Evolutionary conservation across 2,113 vertebrate species (phyloP).

Genomic region (Hemicordylus capensis): DNA sequence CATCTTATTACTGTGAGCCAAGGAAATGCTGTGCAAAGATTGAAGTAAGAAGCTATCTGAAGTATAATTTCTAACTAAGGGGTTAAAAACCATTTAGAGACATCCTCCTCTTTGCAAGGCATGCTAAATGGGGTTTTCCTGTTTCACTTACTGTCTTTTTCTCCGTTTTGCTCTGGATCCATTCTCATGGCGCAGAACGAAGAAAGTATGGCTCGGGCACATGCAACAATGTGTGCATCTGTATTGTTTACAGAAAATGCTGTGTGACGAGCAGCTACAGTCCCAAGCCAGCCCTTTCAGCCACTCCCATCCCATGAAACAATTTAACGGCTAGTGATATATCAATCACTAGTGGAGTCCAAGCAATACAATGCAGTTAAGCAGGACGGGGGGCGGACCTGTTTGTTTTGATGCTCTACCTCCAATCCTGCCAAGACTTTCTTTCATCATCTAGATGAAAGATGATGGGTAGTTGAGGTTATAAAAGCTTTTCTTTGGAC

Average conservation of each 20-base stretch:
- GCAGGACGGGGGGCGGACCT: too few species aligned
- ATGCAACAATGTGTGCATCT: not conserved
- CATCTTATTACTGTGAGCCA: accelerated
- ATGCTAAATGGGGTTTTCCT: accelerated
- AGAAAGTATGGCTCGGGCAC: not conserved
- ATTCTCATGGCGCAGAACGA: slow-evolving; percentile 25
- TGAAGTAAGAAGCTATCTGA: not conserved
- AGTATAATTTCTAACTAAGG: not conserved
- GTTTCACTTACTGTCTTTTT: slow-evolving; percentile 56
- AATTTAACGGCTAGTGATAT: slow-evolving; percentile 2
- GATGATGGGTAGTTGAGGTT: too few species aligned
- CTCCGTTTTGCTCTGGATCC: slow-evolving; percentile 43
- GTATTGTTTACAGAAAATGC: slow-evolving; percentile 1
- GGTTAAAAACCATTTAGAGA: not conserved
- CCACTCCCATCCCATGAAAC: slow-evolving; percentile 43
- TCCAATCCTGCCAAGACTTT: not conserved
- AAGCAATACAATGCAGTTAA: not conserved
- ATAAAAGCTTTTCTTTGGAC: not conserved
- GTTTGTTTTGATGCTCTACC: not conserved
- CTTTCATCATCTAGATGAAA: not conserved
- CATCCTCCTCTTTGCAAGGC: not conserved
- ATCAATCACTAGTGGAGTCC: not conserved
- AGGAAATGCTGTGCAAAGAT: not conserved
- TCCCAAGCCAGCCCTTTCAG: not conserved
- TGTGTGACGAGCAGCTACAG: not conserved